Evolutionary conservation across 1,140 invertebrate genomes (phyloP), one percentile per base, ranked within the genome.

Genomic region (Calliopsis andreniformis): DNA sequence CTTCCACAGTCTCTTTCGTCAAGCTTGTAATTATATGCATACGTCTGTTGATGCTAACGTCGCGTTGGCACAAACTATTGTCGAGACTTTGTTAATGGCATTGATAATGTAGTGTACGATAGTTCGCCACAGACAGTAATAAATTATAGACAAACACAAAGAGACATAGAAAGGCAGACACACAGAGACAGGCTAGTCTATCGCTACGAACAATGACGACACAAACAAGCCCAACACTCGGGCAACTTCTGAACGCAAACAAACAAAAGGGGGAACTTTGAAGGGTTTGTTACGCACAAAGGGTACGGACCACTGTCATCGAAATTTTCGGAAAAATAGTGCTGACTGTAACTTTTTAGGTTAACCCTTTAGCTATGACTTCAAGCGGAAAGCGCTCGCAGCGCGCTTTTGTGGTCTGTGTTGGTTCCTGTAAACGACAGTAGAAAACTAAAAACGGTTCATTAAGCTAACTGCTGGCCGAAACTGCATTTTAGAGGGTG

Each of bases 161-260:
- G 61, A 55, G 64, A 79, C 61, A 86, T 75, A 87, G 78, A 80
- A 77, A 86, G 68, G 73, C 86, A 78, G 63, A 82, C 68, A 87
- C 69, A 86, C n/a, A 87, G 62, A 84, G 45, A 84, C 81, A 88
- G 78, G 83, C 84, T 86, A 81, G 80, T 87, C 84, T 88, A 89
- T 80, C 73, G 80, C 82, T 88, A 86, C 81, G 76, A 77, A 89
- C 86, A 86, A 86, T 78, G 84, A 88, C 79, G 87, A 88, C 84
- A 87, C 78, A 80, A 78, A 81, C 81, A 88, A 79, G 76, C 81
- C 78, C 67, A 64, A 84, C 78, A 68, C 59, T 76, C 67, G 81
- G 81, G 59, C 70, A 85, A 70, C 70, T 70, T 39, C 53, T 47
- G 28, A 47, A 75, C 49, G 62, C 59, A 81, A 80, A 72, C 30